Evolutionary conservation across 2,113 vertebrate species (phyloP).

Genomic region (Tragelaphus scriptus): DNA sequence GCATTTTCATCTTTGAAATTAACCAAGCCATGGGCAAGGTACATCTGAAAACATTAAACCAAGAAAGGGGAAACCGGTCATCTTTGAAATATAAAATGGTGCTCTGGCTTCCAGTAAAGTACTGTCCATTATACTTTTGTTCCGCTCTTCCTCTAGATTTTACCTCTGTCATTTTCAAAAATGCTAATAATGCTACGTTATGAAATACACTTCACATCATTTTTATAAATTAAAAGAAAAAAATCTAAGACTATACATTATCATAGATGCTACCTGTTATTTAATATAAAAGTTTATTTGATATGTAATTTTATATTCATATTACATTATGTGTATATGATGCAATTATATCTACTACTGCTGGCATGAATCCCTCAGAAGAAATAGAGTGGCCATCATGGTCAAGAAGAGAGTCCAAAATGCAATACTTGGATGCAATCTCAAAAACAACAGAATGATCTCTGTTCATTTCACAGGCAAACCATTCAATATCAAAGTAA

Average conservation of each 20-base stretch:
- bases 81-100: conserved; percentile 12
- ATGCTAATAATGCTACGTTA: not conserved
- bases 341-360: not conserved
- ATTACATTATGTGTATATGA: not conserved
- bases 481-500: too few relatives aligned
- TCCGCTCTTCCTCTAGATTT: not conserved
- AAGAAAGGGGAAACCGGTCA: not conserved
- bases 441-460: too few relatives aligned
- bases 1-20: conserved; percentile 42
- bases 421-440: too few relatives aligned
- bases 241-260: not conserved
- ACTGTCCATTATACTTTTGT: not conserved
- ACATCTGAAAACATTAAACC: not conserved
- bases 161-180: not conserved
- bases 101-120: conserved; percentile 22
- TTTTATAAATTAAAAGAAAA: conserved; percentile 20
- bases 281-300: not conserved
- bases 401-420: too few relatives aligned
- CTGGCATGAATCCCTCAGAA: too few relatives aligned
- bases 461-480: too few relatives aligned
- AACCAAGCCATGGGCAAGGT: conserved; percentile 4
- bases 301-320: not conserved
- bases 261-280: not conserved
- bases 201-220: not conserved
- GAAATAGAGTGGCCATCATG: too few relatives aligned